Conservation (phyloP, 2,797 vertebrate species). For the Ambastaia sidthimunki region DNA sequence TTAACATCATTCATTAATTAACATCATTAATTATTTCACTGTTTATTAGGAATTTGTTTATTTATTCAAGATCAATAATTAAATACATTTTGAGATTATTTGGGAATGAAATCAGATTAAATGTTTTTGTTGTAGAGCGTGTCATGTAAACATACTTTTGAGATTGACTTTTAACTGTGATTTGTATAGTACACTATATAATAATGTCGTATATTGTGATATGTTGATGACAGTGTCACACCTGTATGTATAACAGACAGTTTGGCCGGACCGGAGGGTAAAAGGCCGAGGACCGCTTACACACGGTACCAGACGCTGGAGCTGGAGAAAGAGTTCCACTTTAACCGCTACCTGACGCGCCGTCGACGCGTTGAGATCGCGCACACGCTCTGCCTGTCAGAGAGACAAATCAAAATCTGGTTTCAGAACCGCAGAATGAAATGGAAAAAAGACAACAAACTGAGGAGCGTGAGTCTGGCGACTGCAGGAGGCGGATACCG, state of each 20-base stretch:
- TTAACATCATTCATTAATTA: no score
- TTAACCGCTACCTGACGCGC: conserved; percentile 99
- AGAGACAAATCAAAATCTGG: conserved; percentile 99
- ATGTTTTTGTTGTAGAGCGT: background rate
- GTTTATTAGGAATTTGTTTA: background rate
- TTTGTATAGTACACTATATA: background rate
- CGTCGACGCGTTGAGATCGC: conserved; percentile 98
- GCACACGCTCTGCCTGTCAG: conserved; percentile 96
- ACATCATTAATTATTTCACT: background rate
- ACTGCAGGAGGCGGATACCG: conserved; percentile 94
- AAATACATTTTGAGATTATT: background rate
- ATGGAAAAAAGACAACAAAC: conserved; percentile 99
- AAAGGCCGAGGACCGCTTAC: conserved; percentile 96
- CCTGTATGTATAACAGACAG: conserved; percentile 68
- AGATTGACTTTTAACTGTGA: background rate
- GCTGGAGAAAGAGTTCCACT: conserved; percentile 99
- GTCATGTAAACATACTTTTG: background rate
- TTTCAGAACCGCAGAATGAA: conserved; percentile 99
- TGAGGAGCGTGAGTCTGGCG: conserved; percentile 99
- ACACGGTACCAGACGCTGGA: conserved; percentile 98
- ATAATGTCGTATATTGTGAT: background rate
- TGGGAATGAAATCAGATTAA: background rate
- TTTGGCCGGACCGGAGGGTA: conserved; percentile 94
- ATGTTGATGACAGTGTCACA: background rate
- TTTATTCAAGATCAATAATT: background rate